phyloP scores from a whole-genome alignment of 2,888 invertebrate genomes.

The Xanthia icteritia region DNA sequence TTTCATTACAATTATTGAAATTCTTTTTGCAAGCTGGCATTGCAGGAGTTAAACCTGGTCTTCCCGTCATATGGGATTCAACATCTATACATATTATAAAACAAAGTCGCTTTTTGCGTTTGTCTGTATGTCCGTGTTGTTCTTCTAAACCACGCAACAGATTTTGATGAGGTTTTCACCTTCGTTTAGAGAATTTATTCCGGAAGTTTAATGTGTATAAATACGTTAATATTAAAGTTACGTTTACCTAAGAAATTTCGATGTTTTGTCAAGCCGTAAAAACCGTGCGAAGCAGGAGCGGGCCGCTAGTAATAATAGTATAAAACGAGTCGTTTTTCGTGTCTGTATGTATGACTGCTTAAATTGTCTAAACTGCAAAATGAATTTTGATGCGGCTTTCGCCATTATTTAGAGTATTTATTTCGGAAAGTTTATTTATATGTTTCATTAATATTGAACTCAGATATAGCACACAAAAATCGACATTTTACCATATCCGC shows the following conservation, averaged over 20 bases:
- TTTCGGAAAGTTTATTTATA: neutral
- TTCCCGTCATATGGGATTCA: constrained; percentile 42
- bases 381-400: neutral
- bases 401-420: neutral
- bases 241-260: no score
- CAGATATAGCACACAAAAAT: no score
- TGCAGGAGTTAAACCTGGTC: constrained; percentile 59
- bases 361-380: neutral
- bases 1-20: neutral
- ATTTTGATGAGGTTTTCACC: no score
- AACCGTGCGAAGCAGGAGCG: no score
- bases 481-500: no score
- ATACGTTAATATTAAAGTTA: no score
- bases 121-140: no score
- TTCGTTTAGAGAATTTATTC: no score
- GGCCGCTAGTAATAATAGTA: no score
- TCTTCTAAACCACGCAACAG: no score
- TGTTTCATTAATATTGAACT: neutral
- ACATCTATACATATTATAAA: neutral
- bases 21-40: neutral
- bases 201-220: no score
- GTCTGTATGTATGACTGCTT: neutral
- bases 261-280: no score
- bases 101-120: neutral
- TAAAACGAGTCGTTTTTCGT: neutral